These are phyloP conservation scores for Argyresthia albistria DNA, from an alignment of 2,888 invertebrate species.

Conservation along the genomic window DNA sequence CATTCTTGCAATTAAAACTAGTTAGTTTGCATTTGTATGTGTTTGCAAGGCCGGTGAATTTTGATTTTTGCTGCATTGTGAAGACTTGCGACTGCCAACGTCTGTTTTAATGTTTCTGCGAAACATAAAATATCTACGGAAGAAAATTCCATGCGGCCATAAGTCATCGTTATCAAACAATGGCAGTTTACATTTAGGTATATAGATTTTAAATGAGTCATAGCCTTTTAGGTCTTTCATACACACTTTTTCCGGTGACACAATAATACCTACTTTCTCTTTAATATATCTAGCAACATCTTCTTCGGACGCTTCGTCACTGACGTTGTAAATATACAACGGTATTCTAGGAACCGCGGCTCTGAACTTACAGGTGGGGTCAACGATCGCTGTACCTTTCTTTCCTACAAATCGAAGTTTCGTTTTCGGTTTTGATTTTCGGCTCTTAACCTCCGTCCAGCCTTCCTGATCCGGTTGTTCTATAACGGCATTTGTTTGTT, in stretches of 20 bases:
- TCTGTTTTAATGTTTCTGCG: not conserved
- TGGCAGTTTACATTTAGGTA: slow-evolving; percentile 8
- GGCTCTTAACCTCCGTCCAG: no score
- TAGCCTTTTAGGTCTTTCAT: not conserved
- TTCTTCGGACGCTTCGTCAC: slow-evolving; percentile 6
- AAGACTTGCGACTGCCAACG: no score
- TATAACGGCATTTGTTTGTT: no score
- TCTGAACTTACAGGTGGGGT: not conserved
- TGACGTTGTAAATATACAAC: slow-evolving; percentile 12
- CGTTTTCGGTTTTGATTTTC: no score
- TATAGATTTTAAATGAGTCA: slow-evolving; percentile 9
- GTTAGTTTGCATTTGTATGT: no score
- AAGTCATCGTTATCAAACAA: slow-evolving; percentile 10
- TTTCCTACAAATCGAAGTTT: not conserved
- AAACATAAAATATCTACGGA: slow-evolving; percentile 4
- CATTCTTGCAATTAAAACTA: not conserved
- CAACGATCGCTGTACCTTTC: not conserved
- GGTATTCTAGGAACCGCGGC: slow-evolving; percentile 11
- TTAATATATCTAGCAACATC: slow-evolving; percentile 6
- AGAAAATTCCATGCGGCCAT: slow-evolving; percentile 11
- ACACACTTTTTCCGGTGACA: not conserved
- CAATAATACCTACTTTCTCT: not conserved
- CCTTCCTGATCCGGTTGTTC: no score
- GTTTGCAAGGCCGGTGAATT: no score
- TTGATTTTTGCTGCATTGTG: no score